Evolutionary conservation across 2,113 vertebrate species (phyloP).

Genomic region (Oryzias melastigma): DNA sequence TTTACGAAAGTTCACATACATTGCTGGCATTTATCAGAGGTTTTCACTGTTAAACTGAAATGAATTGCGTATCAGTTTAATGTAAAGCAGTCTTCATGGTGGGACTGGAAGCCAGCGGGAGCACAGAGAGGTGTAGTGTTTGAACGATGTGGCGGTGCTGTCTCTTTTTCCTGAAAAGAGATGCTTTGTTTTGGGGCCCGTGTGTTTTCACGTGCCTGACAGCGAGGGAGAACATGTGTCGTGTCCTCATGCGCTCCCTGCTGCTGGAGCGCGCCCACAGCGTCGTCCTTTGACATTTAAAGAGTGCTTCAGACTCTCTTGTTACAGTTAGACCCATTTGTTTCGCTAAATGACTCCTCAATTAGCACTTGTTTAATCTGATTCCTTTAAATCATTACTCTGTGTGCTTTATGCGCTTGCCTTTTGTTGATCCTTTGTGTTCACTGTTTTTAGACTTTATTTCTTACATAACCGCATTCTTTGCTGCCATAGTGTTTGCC

Average conservation of each 20-base stretch:
- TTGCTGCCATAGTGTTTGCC: background rate
- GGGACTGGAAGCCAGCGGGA: background rate
- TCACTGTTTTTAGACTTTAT: too few species aligned
- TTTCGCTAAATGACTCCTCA: slow-evolving; percentile 42
- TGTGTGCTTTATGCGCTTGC: background rate
- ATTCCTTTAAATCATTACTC: slow-evolving; percentile 30
- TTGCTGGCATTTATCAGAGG: too few species aligned
- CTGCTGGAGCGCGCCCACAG: background rate
- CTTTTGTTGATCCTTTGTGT: too few species aligned
- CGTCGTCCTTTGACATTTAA: slow-evolving; percentile 26
- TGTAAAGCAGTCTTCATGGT: background rate
- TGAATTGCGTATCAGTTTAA: too few species aligned
- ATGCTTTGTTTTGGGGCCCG: slow-evolving; percentile 39
- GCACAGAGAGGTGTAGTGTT: slow-evolving; percentile 30
- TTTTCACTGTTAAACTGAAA: too few species aligned
- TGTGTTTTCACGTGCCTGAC: slow-evolving; percentile 65
- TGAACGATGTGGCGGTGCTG: slow-evolving; percentile 26
- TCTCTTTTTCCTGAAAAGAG: slow-evolving; percentile 24
- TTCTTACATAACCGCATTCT: too few species aligned
- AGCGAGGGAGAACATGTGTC: slow-evolving; percentile 25
- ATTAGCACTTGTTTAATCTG: slow-evolving; percentile 46
- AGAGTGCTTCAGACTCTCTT: slow-evolving; percentile 25
- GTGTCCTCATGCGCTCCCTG: slow-evolving; percentile 18
- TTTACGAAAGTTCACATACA: too few species aligned
- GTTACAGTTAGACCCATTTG: slow-evolving; percentile 38